A percentile compares a stretch with the other conserved stretches of the same genome.
Conservation (phyloP, 2,888 invertebrate genomes). For the Clanis bilineata region DNA sequence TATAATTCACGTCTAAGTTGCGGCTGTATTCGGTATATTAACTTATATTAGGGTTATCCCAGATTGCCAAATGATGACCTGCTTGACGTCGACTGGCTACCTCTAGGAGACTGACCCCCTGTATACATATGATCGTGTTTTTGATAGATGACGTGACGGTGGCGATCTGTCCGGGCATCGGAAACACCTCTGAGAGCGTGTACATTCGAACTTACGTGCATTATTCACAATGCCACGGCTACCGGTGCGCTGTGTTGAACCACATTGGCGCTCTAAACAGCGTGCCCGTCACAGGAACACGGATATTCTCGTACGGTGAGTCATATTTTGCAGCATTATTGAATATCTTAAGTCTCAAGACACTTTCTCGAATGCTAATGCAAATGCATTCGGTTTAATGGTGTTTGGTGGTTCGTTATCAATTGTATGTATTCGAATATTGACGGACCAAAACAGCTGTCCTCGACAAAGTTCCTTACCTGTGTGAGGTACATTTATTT, state of each 20-base stretch:
- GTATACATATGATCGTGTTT: too few species aligned
- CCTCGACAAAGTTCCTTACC: neutral
- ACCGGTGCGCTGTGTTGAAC: conserved; percentile 95
- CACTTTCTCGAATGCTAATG: neutral
- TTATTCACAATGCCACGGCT: conserved; percentile 95
- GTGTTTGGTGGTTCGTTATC: too few species aligned
- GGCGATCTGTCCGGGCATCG: conserved; percentile 95
- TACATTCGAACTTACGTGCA: conserved; percentile 97
- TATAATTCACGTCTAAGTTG: too few species aligned
- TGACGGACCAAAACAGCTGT: neutral
- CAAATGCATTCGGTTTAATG: neutral
- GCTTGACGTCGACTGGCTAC: too few species aligned
- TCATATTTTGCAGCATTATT: conserved; percentile 21
- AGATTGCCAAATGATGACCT: too few species aligned
- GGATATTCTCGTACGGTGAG: conserved; percentile 96
- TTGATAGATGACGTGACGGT: conserved; percentile 91
- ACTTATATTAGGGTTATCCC: too few species aligned
- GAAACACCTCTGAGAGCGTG: conserved; percentile 96
- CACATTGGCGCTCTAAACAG: conserved; percentile 94
- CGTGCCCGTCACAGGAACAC: conserved; percentile 91
- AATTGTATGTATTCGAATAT: neutral
- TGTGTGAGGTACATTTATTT: neutral
- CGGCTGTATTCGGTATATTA: too few species aligned
- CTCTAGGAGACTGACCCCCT: too few species aligned
- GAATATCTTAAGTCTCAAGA: neutral